Evolutionary conservation across 2,888 invertebrate genomes (phyloP), one percentile per base, ranked within the genome.

Genomic region (Octodonta nipae): DNA sequence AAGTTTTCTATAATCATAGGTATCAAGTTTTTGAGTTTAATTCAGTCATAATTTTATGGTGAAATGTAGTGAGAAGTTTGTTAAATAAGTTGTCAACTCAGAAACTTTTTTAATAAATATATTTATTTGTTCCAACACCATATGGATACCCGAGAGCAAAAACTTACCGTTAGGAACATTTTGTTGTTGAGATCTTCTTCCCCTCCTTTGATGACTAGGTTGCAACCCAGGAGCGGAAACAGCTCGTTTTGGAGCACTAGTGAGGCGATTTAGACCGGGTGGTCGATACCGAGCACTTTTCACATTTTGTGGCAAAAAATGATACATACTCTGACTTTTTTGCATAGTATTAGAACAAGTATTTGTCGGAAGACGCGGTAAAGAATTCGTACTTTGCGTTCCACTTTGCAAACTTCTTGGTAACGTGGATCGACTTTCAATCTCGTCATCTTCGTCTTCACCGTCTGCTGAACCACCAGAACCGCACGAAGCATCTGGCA

Each of bases 211-310:
- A 50, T 72, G 75, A 12, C 68, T 64, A 14, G 72, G 76, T 44
- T 82, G 82, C 20, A 85, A 65, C 1, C 83, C 82, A 2, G 81
- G 79, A 0, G 80, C 79, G 11, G 79, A 80, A 5, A 78, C 74
- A 1, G 83, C 78, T 16, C 84, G 66, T 45, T 83, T 83, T 1
- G 81, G 78, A 35, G 65, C 63, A 26, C 60, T 56, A 3, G 60
- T 61, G 41, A 65, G 65, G 26, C 80, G 71, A 17, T 73, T 71
- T 62, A 80, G 81, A 2, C 83, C 86, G 0, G 87, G 86, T 2
- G 88, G 85, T 3, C 88, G 68, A 58, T 88, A 88, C 22, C 88
- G 68, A 25, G 87, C 87, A 31, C 86, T 87, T 56, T 87, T 87
- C 27, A 84, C 86, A 41, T 78, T 71, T 35, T 41, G 42, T 45